phyloP scores from a whole-genome alignment of 2,113 vertebrate species.

The Psittacula cyanocephala region DNA sequence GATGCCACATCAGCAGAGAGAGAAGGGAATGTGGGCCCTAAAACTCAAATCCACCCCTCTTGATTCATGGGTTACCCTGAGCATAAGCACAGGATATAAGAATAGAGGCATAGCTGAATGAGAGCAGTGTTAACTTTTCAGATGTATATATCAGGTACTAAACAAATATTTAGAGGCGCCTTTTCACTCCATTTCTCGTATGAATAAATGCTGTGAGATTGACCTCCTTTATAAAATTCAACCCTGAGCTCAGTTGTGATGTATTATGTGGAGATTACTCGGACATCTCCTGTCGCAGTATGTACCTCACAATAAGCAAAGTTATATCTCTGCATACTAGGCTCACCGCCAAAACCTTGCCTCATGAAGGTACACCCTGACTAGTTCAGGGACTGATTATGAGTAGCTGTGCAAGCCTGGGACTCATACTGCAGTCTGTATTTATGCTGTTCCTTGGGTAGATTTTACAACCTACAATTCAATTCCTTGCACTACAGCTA shows the following conservation, averaged over 20 bases:
- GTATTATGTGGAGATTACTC: background rate
- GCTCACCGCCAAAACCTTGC: background rate
- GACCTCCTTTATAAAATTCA: background rate
- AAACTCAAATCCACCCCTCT: background rate
- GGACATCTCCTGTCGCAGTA: background rate
- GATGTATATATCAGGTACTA: background rate
- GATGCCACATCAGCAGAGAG: accelerated
- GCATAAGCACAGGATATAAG: background rate
- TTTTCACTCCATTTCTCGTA: background rate
- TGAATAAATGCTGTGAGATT: background rate
- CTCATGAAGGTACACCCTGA: background rate
- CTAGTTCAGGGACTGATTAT: background rate
- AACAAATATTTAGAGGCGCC: background rate
- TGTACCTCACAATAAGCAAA: background rate
- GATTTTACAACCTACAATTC: background rate
- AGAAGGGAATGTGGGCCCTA: background rate
- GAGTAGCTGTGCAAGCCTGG: background rate
- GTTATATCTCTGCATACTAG: background rate
- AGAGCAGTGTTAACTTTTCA: background rate
- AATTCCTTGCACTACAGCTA: background rate
- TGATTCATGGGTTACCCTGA: background rate
- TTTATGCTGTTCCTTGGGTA: background rate
- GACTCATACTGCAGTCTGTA: accelerated
- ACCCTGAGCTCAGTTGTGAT: background rate
- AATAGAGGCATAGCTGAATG: background rate